Evolutionary conservation across 2,113 vertebrate species (phyloP), one percentile per base, ranked within the genome.

Genomic region (Rhodinocichla rosea): DNA sequence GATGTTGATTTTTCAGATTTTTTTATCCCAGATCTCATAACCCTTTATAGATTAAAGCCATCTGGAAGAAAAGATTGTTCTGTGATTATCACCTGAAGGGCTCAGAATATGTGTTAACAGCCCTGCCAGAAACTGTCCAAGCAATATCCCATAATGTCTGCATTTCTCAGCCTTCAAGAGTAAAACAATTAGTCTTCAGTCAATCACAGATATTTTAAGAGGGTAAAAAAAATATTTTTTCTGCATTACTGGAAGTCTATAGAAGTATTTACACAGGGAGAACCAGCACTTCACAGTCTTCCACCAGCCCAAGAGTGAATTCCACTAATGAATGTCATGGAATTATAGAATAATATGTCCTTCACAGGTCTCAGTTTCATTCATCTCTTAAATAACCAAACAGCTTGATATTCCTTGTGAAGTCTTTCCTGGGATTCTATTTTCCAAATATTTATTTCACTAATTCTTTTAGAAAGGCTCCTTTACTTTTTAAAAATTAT

Each of bases 341-440:
- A 67, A 50, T 42, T 42, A 59, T 5, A 20, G 0, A 2, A 45
- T 42, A 55, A 63, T 6, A 20, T 0, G 1, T 52, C 9, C 11
- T 59, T 82, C 20, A 9, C 23, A 50, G 3, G 7, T 64, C 80
- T 76, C 15, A 15, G 7, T 27, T 80, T 56, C 56, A 32, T 49
- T 80, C 1, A 1, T 80, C 9, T 68, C 53, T 76, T 79, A 74
- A 71, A 16, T 28, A 76, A 62, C 7, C 24, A 83, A 80, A 30
- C 1, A 33, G 13, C 9, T 23, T 44, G 16, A 77, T 20, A 49
- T 65, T 77, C 16, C 32, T 85, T 10, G 12, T 60, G 20, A n/a
- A 28, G 5, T 65, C 5, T 30, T 59, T 79, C 24, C 16, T 71
- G 27, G 13, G 4, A 9, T 83, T 85, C 60, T 68, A 8, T 47